Evolutionary conservation across 2,888 invertebrate species (phyloP), one percentile per base, ranked within the genome.

Genomic region (Scrobipalpa atriplicella): DNA sequence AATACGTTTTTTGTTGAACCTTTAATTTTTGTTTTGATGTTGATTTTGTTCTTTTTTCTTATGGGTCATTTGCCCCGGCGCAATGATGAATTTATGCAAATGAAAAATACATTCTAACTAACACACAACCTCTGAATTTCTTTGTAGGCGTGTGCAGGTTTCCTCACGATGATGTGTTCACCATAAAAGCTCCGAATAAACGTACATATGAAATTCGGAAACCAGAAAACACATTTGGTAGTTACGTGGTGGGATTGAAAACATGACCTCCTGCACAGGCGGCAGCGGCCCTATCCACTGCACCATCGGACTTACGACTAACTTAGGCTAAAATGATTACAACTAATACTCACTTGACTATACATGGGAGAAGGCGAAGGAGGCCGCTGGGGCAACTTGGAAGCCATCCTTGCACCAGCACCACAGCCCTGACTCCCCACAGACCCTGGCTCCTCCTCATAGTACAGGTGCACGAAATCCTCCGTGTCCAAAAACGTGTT

Each of bases 401-500:
- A 85, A 67, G 91, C 90, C 87, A 91, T 85, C 66, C 92, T 86
- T 62, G 92, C 92, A 68, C 91, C 91, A 36, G 89, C 92, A 47
- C 90, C 90, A 74, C 92, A 92, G 62, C 91, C 91, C 75, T 92
- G 92, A 66, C 85, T 78, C 13, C 74, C 72, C 56, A 76, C 71
- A 56, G 85, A 80, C 65, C 84, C 81, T 60, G 86, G 81, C 80
- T 92, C 92, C 89, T 92, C 92, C 83, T 92, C 92, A 71, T 92
- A 92, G 80, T 92, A 92, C 65, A 92, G 81, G 70, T 92, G 92
- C 87, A 92, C 92, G 89, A 92, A 92, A 85, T 92, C 92, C 82
- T 92, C 92, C 88, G 92, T 92, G 89, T 92, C 92, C 86, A 92
- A 85, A 78, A 81, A 91, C 67, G 92, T 92, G 82, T 92, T 92